Percentiles rank a stretch among this genome's conserved stretches.
Conservation (phyloP, 2,113 vertebrate species). For the Phalacrocorax pelagicus region DNA sequence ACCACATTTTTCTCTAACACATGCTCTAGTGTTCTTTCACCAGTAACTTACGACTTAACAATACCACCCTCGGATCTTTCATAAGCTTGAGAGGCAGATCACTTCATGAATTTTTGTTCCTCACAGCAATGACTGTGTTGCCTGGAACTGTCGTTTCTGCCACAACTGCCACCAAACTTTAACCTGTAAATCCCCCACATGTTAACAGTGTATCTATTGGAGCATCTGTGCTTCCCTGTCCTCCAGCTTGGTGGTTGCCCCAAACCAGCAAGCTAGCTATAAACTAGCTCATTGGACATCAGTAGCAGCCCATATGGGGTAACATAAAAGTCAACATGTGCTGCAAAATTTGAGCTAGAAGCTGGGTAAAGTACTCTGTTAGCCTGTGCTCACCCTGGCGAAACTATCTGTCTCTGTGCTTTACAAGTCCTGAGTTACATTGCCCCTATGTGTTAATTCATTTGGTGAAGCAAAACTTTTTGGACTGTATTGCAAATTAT, state of each 20-base stretch:
- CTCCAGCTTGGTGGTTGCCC: background rate
- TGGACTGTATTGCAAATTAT: background rate
- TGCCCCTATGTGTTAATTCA: background rate
- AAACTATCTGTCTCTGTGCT: background rate
- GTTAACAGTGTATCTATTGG: background rate
- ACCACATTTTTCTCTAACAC: background rate
- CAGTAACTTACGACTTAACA: background rate
- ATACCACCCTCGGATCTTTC: background rate
- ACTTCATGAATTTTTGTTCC: background rate
- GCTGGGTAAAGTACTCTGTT: background rate
- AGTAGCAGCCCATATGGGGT: background rate
- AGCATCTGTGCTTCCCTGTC: background rate
- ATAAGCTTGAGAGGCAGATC: background rate
- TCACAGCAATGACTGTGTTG: background rate
- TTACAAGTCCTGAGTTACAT: background rate
- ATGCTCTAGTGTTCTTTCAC: background rate
- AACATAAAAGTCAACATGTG: background rate
- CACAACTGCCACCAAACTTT: background rate
- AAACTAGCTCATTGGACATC: background rate
- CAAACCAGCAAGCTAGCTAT: background rate
- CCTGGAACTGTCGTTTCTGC: background rate
- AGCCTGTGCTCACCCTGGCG: background rate
- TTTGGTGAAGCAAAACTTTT: constrained; percentile 36
- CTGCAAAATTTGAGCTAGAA: background rate
- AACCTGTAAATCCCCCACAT: background rate